phyloP scores from a whole-genome alignment of 2,888 invertebrate genomes.

The Thecocarcelia acutangulata region DNA sequence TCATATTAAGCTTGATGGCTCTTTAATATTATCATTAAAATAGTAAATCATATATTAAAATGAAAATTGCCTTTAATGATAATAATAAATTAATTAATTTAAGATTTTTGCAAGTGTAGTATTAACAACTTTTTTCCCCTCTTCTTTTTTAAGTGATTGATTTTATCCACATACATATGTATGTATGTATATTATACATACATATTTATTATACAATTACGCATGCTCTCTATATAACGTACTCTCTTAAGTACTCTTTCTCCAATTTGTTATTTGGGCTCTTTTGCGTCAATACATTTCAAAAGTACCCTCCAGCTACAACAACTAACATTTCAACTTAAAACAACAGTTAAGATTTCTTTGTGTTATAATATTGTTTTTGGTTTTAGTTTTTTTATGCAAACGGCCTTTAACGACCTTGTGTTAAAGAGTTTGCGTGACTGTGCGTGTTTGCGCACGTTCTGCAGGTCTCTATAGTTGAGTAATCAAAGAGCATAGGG shows the following conservation, averaged over 20 bases:
- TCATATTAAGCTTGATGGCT: background rate
- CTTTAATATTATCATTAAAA: conserved; percentile 15
- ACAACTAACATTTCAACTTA: background rate
- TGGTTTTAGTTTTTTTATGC: conserved; percentile 72
- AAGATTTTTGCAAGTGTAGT: conserved; percentile 23
- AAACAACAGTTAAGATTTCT: conserved; percentile 38
- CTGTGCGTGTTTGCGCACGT: conserved; percentile 29
- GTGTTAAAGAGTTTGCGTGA: conserved; percentile 52
- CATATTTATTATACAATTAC: conserved; percentile 65
- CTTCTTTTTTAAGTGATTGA: conserved; percentile 43
- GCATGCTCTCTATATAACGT: conserved; percentile 48
- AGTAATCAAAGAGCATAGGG: background rate
- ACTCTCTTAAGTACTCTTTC: conserved; percentile 16
- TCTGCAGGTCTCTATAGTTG: background rate
- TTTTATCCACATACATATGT: conserved; percentile 52
- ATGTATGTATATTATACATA: no score
- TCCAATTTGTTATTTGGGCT: background rate
- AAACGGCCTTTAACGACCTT: conserved; percentile 81
- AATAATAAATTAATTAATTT: background rate
- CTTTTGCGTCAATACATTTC: background rate
- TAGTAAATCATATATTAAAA: conserved; percentile 2
- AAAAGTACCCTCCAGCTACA: background rate
- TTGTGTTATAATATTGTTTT: conserved; percentile 43
- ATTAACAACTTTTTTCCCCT: background rate
- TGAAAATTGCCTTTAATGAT: conserved; percentile 30